A percentile compares a stretch with the other conserved stretches of the same genome.
Conservation (phyloP, 2,797 vertebrate species). For the Thamnophis elegans region DNA sequence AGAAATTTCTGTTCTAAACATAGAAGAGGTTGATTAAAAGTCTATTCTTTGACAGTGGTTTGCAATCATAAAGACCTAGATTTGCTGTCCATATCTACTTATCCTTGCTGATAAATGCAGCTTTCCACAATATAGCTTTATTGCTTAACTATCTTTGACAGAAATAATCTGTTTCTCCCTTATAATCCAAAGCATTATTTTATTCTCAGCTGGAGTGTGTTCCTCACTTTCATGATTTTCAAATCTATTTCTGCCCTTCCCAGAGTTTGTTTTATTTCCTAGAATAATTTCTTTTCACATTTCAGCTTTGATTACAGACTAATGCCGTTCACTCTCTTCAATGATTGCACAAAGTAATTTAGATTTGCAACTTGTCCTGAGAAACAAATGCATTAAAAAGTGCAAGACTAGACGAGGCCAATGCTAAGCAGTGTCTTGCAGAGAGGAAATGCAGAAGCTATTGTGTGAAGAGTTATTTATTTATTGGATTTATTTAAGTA, state of each 20-base stretch:
- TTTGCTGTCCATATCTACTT: neutral
- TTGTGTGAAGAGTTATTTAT: slow-evolving; percentile 38
- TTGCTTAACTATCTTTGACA: neutral
- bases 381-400: slow-evolving; percentile 29
- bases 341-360: slow-evolving; percentile 11
- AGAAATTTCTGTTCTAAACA: neutral
- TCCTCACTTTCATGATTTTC: slow-evolving; percentile 5
- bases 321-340: neutral
- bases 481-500: slow-evolving; percentile 20
- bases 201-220: neutral
- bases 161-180: slow-evolving; percentile 9
- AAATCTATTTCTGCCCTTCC: slow-evolving; percentile 6
- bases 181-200: neutral
- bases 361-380: slow-evolving; percentile 15
- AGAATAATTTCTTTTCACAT: neutral
- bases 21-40: neutral
- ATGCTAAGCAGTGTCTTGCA: slow-evolving; percentile 28
- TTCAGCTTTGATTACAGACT: slow-evolving; percentile 23
- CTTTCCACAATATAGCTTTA: slow-evolving; percentile 7
- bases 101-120: neutral
- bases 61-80: neutral
- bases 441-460: slow-evolving; percentile 20
- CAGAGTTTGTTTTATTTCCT: slow-evolving; percentile 15
- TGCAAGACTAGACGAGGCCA: slow-evolving; percentile 12
- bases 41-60: neutral